Base-by-base conservation (phyloP, 2,797 vertebrate species). In the Enteromius anoplus region DNA sequence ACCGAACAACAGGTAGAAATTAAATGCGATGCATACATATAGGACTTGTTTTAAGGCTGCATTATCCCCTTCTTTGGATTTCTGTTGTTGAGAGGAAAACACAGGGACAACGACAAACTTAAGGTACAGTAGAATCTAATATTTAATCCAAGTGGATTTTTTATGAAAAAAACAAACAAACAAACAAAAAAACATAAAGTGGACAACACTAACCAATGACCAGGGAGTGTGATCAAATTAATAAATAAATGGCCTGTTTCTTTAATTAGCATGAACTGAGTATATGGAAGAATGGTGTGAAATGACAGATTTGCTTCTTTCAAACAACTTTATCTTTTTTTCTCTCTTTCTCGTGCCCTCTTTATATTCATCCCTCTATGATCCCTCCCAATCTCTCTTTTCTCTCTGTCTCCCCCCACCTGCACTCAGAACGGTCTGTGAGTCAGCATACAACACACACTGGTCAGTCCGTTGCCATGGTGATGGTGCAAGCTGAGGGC, bases 391-490 rank as follows among this genome's bases (percentile, higher is more conserved):
- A n/a, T 75, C 26, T 70, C 51, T 77, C 72, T 71, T 23, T 75
- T 42, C 21, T 49, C 19, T 37, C 17, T 19, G 0, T 60, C 40
- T 75, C 29, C 66, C 51, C 71, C 83, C 84, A 85, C 85, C 83
- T 85, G 88, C 85, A 76, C 80, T 81, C 80, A 83, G 89, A 75
- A 82, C 78, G 86, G 81, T 65, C 88, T 86, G 88, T 93, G 92
- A 93, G 92, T 93, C 93, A 93, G 92, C 91, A 88, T 83, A 87
- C 84, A 86, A 86, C 83, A 73, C 83, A 88, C 83, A 87, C 84
- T 85, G 86, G 91, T 90, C 86, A 88, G 84, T 84, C 83, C 79
- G 93, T 93, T 92, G 89, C 93, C 92, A 93, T 93, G 87, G 92
- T 87, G 88, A 93, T 87, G 66, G 87, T 62, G 47, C 86, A 91